Evolutionary conservation across 2,888 invertebrate genomes (phyloP).

Genomic region (Enoplolaimus lenunculus): DNA sequence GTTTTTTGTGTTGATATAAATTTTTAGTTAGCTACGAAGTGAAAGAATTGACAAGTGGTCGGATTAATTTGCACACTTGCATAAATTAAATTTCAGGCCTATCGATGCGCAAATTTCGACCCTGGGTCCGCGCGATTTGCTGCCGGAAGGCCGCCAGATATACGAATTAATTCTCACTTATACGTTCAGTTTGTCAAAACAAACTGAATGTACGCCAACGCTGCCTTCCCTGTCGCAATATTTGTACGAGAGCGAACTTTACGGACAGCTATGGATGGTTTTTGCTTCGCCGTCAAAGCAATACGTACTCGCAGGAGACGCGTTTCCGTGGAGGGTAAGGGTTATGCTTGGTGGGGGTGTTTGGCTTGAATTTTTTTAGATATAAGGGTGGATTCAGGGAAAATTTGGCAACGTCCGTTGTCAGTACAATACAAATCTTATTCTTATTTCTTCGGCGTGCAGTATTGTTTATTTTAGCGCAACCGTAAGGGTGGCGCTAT

Average conservation of each 20-base stretch:
- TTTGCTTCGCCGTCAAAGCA: constrained; percentile 75
- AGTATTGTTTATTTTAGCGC: not conserved
- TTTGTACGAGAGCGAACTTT: constrained; percentile 86
- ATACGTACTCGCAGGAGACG: constrained; percentile 68
- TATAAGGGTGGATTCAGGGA: not conserved
- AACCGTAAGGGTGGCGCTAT: too few relatives aligned
- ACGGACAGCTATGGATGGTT: constrained; percentile 90
- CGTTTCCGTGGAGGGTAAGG: constrained; percentile 59
- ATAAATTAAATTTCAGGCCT: too few relatives aligned
- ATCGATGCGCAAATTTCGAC: constrained; percentile 64
- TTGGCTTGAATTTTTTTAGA: not conserved
- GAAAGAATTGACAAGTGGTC: too few relatives aligned
- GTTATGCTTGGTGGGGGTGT: not conserved
- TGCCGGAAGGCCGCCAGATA: constrained; percentile 73
- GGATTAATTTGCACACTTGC: too few relatives aligned
- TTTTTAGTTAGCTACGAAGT: too few relatives aligned
- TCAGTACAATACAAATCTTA: not conserved
- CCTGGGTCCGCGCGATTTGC: constrained; percentile 62
- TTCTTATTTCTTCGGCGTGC: not conserved
- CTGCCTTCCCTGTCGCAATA: constrained; percentile 64
- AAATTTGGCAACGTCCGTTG: too few relatives aligned
- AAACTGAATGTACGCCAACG: constrained; percentile 36
- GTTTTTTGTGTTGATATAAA: too few relatives aligned
- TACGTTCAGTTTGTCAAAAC: constrained; percentile 49
- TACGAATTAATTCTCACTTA: constrained; percentile 77